These are phyloP conservation scores for Agrotis clavis DNA, from an alignment of 2,888 invertebrate species.

Conservation along the genomic window DNA sequence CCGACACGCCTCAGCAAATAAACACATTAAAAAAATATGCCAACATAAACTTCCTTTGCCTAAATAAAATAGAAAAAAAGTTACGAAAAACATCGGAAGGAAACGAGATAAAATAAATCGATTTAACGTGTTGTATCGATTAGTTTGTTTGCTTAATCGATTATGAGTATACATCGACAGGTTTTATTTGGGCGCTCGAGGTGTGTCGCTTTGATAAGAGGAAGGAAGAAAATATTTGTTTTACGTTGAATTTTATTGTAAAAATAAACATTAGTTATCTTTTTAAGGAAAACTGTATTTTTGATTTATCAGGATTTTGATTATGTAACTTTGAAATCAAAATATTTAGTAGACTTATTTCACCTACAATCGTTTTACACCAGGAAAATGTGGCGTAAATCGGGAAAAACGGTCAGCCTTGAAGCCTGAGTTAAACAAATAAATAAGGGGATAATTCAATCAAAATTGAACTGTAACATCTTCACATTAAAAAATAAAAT, in stretches of 20 bases:
- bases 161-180: slow-evolving; percentile 33
- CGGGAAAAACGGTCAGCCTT: too few relatives aligned
- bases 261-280: slow-evolving; percentile 9
- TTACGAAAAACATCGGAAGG: slow-evolving; percentile 53
- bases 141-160: slow-evolving; percentile 33
- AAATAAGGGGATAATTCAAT: too few relatives aligned
- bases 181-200: slow-evolving; percentile 30
- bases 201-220: slow-evolving; percentile 50
- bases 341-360: not conserved
- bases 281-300: not conserved
- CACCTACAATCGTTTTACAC: not conserved
- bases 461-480: too few relatives aligned
- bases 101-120: slow-evolving; percentile 55
- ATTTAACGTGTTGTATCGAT: slow-evolving; percentile 45
- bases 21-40: slow-evolving; percentile 30
- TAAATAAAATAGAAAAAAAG: slow-evolving; percentile 17
- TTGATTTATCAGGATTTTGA: too few relatives aligned
- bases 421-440: too few relatives aligned
- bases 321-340: not conserved
- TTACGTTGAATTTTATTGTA: slow-evolving; percentile 1
- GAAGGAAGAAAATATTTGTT: slow-evolving; percentile 3
- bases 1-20: slow-evolving; percentile 26
- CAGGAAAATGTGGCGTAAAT: too few relatives aligned
- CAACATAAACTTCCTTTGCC: slow-evolving; percentile 26
- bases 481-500: too few relatives aligned